phyloP scores from a whole-genome alignment of 2,797 vertebrate genomes.

The Micrastur ruficollis region DNA sequence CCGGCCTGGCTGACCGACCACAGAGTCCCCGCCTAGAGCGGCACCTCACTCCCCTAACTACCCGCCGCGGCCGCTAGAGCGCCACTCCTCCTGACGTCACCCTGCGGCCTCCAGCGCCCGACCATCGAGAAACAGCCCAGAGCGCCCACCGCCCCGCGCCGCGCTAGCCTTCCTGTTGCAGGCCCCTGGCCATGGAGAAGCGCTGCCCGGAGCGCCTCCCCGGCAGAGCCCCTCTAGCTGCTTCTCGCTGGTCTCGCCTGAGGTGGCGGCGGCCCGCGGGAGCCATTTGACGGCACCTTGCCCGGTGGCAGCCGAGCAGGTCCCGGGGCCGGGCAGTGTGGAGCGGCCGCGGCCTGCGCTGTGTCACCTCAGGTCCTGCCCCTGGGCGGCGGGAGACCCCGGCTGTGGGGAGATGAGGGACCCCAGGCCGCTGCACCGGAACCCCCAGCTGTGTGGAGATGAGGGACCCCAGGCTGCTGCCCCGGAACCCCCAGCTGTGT shows the following conservation, averaged over 20 bases:
- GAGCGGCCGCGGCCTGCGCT: no score
- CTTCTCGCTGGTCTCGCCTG: accelerated
- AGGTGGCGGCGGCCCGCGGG: accelerated
- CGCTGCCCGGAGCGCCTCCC: accelerated
- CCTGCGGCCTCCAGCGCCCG: background rate
- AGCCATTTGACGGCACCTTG: accelerated
- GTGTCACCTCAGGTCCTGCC: background rate
- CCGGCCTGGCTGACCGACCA: background rate
- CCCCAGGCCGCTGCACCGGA: background rate
- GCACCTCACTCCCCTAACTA: background rate
- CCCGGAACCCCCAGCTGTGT: no score
- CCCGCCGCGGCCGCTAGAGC: accelerated
- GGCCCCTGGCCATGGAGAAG: background rate
- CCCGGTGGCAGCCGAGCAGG: background rate
- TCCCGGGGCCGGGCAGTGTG: accelerated
- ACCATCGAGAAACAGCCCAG: background rate
- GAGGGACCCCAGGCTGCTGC: background rate
- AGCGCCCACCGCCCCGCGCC: background rate
- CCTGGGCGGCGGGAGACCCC: background rate
- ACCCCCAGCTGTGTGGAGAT: background rate
- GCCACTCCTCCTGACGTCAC: background rate
- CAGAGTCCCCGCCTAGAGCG: background rate
- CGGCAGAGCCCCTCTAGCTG: accelerated
- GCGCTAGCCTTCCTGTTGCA: background rate
- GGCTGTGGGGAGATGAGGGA: background rate